These are phyloP conservation scores for Ornithorhynchus anatinus DNA, from an alignment of 2,113 vertebrate species.

Conservation along the genomic window DNA sequence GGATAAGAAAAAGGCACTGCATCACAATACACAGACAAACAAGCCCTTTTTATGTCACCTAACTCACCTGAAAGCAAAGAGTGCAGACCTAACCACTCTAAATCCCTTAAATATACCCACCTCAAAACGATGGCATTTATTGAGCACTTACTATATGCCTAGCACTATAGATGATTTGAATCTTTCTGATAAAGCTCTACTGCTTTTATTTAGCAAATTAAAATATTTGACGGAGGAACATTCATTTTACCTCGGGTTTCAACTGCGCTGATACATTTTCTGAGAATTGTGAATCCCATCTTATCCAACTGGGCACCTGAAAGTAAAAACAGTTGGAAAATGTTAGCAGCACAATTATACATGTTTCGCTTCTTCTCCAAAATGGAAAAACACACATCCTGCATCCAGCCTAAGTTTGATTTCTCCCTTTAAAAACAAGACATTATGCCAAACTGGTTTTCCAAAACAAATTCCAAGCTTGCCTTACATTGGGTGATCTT, in stretches of 20 bases:
- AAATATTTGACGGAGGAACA: neutral
- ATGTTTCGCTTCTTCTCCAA: neutral
- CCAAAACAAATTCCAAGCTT: no score
- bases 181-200: neutral
- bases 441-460: no score
- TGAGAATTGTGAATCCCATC: slow-evolving; percentile 85
- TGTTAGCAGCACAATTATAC: neutral
- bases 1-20: neutral
- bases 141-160: neutral
- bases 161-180: no score
- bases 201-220: neutral
- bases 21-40: no score
- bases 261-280: slow-evolving; percentile 89
- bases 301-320: slow-evolving; percentile 90
- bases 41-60: no score
- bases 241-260: slow-evolving; percentile 87
- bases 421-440: neutral
- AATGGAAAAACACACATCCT: neutral
- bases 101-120: neutral
- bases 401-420: neutral
- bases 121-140: neutral
- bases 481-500: no score
- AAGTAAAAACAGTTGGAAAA: slow-evolving; percentile 5
- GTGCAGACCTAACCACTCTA: neutral
- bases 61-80: neutral